Evolutionary conservation across 2,797 vertebrate species (phyloP).

Genomic region (Prunella strophiata): DNA sequence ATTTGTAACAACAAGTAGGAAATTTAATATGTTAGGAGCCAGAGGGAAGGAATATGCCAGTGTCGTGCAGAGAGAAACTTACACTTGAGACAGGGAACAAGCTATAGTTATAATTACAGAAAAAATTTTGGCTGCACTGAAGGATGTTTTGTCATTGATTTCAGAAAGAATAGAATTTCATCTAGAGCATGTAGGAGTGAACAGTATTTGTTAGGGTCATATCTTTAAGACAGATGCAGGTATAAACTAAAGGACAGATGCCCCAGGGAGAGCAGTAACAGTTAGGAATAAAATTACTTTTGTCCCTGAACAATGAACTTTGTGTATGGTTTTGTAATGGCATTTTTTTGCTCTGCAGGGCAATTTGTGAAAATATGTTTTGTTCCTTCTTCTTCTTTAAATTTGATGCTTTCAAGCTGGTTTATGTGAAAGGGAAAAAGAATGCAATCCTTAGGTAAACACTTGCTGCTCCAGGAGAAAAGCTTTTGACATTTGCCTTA

Average conservation of each 20-base stretch:
- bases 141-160: background rate
- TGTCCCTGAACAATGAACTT: background rate
- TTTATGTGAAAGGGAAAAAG: background rate
- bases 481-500: background rate
- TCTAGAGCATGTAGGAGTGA: background rate
- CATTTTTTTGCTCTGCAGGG: background rate
- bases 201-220: background rate
- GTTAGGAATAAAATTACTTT: background rate
- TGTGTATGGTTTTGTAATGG: background rate
- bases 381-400: background rate
- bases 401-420: background rate
- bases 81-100: background rate
- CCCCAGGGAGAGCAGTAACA: background rate
- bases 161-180: constrained; percentile 1
- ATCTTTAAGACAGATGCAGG: background rate
- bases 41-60: constrained; percentile 32
- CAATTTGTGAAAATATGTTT: background rate
- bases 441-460: background rate
- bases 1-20: constrained; percentile 42
- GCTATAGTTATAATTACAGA: background rate
- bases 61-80: background rate
- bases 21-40: constrained; percentile 23
- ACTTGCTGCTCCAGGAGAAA: background rate
- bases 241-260: background rate
- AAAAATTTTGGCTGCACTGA: background rate